Conservation (phyloP, 2,113 vertebrate genomes). For the Prunella himalayana region DNA sequence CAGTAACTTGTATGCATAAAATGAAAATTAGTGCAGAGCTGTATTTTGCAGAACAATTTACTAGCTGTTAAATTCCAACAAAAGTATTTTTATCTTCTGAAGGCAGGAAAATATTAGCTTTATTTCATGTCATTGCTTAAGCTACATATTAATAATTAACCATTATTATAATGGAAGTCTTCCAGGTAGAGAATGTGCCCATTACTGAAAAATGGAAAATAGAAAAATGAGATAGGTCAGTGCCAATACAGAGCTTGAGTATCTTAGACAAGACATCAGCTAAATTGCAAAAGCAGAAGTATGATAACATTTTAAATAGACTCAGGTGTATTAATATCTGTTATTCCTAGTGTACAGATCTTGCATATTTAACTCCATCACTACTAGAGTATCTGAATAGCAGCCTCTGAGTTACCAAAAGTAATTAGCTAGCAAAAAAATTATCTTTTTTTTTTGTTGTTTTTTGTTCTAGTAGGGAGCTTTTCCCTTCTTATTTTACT, state of each 20-base stretch:
- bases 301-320: background rate
- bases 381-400: background rate
- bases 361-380: background rate
- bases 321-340: background rate
- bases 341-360: background rate
- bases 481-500: background rate
- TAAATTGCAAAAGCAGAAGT: background rate
- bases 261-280: background rate
- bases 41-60: background rate
- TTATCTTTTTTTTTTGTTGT: background rate
- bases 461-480: background rate
- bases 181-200: background rate
- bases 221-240: background rate
- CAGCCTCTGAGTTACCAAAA: background rate
- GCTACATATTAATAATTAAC: background rate
- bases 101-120: constrained; percentile 14
- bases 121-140: constrained; percentile 28
- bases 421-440: background rate
- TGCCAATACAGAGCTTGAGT: background rate
- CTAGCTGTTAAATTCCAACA: background rate
- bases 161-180: constrained; percentile 6
- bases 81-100: constrained; percentile 22
- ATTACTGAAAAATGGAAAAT: constrained; percentile 4
- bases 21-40: background rate
- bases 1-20: background rate